A percentile compares a stretch with the other conserved stretches of the same genome.
phyloP scores from a whole-genome alignment of 2,888 invertebrate genomes.

The Lasius platythorax region DNA sequence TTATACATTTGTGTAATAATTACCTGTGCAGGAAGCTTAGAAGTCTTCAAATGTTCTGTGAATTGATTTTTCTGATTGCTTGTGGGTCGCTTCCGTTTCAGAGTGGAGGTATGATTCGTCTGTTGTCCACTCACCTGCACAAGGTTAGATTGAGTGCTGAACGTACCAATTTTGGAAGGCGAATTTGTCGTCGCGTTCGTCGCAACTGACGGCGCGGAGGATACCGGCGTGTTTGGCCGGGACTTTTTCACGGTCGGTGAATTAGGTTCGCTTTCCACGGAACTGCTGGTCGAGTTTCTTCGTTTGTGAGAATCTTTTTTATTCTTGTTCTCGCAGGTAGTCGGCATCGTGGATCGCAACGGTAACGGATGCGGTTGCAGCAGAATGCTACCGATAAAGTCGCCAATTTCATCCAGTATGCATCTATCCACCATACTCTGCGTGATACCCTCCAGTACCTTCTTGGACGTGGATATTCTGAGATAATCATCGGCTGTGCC shows the following conservation, averaged over 20 bases:
- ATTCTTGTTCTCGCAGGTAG: slow-evolving; percentile 71
- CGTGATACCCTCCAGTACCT: slow-evolving; percentile 91
- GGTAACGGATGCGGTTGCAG: slow-evolving; percentile 88
- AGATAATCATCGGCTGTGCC: slow-evolving; percentile 93
- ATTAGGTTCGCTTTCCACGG: slow-evolving; percentile 86
- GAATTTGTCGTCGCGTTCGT: slow-evolving; percentile 57
- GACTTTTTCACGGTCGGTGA: slow-evolving; percentile 86
- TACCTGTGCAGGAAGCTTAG: slow-evolving; percentile 79
- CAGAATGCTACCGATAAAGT: slow-evolving; percentile 89
- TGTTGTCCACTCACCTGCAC: slow-evolving; percentile 67
- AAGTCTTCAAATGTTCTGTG: slow-evolving; percentile 76
- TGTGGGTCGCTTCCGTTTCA: slow-evolving; percentile 78
- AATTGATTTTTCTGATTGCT: slow-evolving; percentile 76
- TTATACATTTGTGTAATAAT: background rate
- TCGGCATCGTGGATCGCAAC: slow-evolving; percentile 81
- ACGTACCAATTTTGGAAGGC: slow-evolving; percentile 63
- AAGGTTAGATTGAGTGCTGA: slow-evolving; percentile 68
- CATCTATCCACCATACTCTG: slow-evolving; percentile 93
- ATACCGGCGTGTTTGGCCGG: slow-evolving; percentile 80
- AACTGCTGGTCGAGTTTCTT: slow-evolving; percentile 87
- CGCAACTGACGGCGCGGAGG: slow-evolving; percentile 59
- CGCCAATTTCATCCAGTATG: slow-evolving; percentile 90
- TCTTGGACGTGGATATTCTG: slow-evolving; percentile 90
- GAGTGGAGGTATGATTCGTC: slow-evolving; percentile 66
- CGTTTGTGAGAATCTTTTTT: slow-evolving; percentile 85